These are phyloP conservation scores for Heliocidaris erythrogramma DNA, from an alignment of 35 echinoderm and acorn worm species.

Conservation along the genomic window DNA sequence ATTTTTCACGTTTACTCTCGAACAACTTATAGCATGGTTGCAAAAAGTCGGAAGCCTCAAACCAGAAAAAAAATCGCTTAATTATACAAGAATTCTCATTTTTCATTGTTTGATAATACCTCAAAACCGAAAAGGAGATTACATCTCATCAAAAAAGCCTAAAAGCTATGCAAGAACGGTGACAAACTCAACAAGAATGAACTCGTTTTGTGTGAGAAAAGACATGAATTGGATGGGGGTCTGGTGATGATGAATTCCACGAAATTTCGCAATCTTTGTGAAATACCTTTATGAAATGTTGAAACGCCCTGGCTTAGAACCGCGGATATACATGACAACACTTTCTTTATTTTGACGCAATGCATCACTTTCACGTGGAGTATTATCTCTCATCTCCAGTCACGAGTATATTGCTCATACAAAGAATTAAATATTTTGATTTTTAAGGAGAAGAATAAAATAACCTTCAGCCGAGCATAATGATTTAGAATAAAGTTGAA, in stretches of 20 bases:
- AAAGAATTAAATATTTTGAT: background rate
- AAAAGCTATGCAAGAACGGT: background rate
- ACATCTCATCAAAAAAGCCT: background rate
- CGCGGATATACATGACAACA: background rate
- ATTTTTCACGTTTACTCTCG: too few species aligned
- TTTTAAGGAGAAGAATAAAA: too few species aligned
- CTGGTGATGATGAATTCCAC: background rate
- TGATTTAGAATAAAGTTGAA: too few species aligned
- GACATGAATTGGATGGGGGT: background rate
- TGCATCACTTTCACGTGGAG: background rate
- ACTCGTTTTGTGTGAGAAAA: background rate
- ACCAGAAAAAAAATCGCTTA: too few species aligned
- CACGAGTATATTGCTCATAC: background rate
- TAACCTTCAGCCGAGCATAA: too few species aligned
- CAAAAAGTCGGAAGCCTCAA: too few species aligned
- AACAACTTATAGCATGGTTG: too few species aligned
- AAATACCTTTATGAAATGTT: background rate
- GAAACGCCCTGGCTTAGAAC: background rate
- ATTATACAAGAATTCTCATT: background rate
- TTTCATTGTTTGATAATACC: background rate
- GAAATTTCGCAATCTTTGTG: background rate
- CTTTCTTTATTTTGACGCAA: background rate
- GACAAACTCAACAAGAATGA: background rate
- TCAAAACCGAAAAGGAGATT: background rate
- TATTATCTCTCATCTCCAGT: background rate